These are phyloP conservation scores for Nephrotoma appendiculata DNA, from an alignment of 2,888 invertebrate genomes.

Conservation along the genomic window DNA sequence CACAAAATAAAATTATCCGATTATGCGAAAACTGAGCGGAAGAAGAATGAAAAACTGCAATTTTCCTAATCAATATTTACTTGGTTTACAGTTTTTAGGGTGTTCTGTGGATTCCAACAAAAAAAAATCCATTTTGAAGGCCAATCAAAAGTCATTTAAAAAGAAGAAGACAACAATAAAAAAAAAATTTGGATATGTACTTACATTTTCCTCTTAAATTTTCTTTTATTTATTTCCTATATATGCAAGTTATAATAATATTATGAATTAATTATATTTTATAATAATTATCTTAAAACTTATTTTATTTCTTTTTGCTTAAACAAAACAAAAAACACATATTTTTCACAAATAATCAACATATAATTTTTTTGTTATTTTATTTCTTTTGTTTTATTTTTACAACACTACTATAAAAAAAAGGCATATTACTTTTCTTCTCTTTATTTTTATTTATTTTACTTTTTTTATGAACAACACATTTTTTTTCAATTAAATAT, in stretches of 20 bases:
- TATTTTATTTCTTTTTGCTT: not conserved
- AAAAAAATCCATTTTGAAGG: conserved; percentile 1
- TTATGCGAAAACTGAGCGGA: not conserved
- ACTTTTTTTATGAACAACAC: not conserved
- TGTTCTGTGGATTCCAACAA: not conserved
- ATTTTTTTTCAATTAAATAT: not conserved
- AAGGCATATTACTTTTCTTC: not conserved
- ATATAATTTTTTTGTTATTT: not conserved
- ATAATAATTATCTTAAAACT: not conserved
- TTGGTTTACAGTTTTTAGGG: not conserved
- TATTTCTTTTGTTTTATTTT: not conserved
- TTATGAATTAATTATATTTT: not conserved
- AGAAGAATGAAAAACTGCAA: not conserved
- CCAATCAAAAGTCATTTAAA: conserved; percentile 1
- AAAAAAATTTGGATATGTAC: not conserved
- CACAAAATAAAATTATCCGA: too few species aligned
- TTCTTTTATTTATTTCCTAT: not conserved
- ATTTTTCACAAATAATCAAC: not conserved
- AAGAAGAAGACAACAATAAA: not conserved
- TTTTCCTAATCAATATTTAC: not conserved
- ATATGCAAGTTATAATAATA: not conserved
- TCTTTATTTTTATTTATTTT: not conserved
- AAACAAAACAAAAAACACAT: not conserved
- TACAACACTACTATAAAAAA: not conserved
- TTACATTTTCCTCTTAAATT: not conserved